phyloP scores from a whole-genome alignment of 2,797 vertebrate genomes.

The Channallabes apus region DNA sequence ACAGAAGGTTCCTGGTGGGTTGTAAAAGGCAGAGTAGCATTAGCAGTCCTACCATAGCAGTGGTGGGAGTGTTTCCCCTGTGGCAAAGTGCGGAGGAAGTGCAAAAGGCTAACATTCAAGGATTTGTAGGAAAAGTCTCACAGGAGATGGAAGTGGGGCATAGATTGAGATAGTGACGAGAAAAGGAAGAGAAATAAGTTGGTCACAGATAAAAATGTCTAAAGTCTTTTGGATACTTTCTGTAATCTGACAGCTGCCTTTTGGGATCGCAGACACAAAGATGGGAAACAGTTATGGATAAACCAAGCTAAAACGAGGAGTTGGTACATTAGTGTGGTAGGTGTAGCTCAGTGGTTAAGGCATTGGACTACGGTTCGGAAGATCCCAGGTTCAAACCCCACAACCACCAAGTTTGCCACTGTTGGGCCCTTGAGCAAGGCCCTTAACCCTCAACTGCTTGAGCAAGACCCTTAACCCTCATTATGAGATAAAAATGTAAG shows the following conservation, averaged over 20 bases:
- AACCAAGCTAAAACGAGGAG: not conserved
- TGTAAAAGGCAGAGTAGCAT: not conserved
- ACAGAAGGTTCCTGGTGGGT: not conserved
- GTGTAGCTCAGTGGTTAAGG: too few species aligned
- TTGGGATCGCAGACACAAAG: not conserved
- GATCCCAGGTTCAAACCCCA: too few species aligned
- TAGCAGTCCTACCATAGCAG: conserved; percentile 5
- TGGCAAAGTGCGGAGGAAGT: conserved; percentile 3
- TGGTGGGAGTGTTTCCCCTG: not conserved
- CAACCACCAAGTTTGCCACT: too few species aligned
- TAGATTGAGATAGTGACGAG: not conserved
- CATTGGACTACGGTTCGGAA: too few species aligned
- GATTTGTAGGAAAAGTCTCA: conserved; percentile 12
- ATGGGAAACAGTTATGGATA: conserved; percentile 2
- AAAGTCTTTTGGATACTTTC: not conserved
- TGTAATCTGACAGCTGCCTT: not conserved
- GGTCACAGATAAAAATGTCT: not conserved
- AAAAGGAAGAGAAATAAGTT: not conserved
- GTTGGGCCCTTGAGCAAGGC: too few species aligned
- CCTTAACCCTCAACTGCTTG: too few species aligned
- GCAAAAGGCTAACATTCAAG: conserved; percentile 29
- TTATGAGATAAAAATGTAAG: too few species aligned
- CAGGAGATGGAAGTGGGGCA: conserved; percentile 13
- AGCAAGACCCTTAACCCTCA: too few species aligned
- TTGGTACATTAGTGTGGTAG: not conserved